phyloP scores from a whole-genome alignment of 2,888 invertebrate species.

The Chironomus riparius region DNA sequence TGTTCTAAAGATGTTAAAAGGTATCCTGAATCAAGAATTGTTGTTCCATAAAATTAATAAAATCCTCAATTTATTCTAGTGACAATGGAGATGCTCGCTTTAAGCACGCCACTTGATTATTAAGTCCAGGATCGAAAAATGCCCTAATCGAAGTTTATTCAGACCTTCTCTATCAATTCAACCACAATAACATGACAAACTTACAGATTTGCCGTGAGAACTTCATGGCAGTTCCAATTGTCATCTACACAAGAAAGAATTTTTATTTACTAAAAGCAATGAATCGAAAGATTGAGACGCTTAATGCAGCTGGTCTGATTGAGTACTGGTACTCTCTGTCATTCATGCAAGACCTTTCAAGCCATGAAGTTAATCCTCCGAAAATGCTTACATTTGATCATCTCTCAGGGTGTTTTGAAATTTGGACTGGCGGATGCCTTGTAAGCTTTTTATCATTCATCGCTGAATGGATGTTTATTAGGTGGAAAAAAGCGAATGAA shows the following conservation, averaged over 20 bases:
- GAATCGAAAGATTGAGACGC: not conserved
- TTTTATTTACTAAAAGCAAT: not conserved
- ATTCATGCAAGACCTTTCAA: not conserved
- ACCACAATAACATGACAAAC: not conserved
- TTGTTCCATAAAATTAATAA: not conserved
- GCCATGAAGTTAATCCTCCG: not conserved
- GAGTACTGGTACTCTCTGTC: not conserved
- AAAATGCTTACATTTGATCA: not conserved
- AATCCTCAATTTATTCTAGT: not conserved
- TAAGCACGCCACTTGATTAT: too few species aligned
- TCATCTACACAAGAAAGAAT: not conserved
- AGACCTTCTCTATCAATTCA: too few species aligned
- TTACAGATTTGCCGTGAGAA: not conserved
- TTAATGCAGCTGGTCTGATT: not conserved
- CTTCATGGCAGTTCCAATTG: not conserved
- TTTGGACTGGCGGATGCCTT: not conserved
- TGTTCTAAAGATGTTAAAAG: too few species aligned
- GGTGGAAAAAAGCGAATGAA: not conserved
- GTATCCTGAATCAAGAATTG: too few species aligned
- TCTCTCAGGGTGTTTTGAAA: not conserved
- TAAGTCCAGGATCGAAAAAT: too few species aligned
- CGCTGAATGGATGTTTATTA: not conserved
- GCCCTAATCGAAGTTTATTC: too few species aligned
- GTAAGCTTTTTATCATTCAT: not conserved
- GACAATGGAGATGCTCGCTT: too few species aligned